These are phyloP conservation scores for Acanthisitta chloris DNA, from an alignment of 2,113 vertebrate species.

Conservation along the genomic window DNA sequence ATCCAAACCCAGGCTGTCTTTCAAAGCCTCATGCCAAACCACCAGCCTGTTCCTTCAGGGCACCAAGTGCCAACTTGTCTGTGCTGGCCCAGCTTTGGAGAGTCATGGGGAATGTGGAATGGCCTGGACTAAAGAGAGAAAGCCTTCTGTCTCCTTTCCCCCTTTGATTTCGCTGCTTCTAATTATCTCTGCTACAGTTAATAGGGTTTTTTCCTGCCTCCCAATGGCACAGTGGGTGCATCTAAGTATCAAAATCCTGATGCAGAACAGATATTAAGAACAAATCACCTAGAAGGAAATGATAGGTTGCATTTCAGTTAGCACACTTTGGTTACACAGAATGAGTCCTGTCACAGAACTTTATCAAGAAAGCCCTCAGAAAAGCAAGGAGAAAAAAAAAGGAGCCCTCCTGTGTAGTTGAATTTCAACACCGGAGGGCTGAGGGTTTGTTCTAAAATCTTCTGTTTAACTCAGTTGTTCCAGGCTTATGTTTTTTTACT, in stretches of 20 bases:
- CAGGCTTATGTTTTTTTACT: not conserved
- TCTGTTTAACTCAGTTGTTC: constrained; percentile 33
- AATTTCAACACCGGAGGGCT: not conserved
- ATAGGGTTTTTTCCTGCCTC: constrained; percentile 2
- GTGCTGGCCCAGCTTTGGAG: not conserved
- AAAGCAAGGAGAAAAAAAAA: not conserved
- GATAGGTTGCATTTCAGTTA: constrained; percentile 51
- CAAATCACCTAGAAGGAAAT: constrained; percentile 53
- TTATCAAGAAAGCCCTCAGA: not conserved
- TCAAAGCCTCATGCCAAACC: not conserved
- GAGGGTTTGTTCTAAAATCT: constrained; percentile 26
- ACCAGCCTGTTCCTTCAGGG: constrained; percentile 40
- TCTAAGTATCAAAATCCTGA: constrained; percentile 15
- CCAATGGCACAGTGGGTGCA: constrained; percentile 30
- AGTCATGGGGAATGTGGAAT: not conserved
- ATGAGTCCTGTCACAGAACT: constrained; percentile 35
- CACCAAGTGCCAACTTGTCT: not conserved
- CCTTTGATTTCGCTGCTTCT: constrained; percentile 37
- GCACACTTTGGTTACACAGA: constrained; percentile 2
- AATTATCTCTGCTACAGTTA: constrained; percentile 7
- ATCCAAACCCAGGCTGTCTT: constrained; percentile 5
- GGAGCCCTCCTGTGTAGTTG: constrained; percentile 10
- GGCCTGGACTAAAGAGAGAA: not conserved
- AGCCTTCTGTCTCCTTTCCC: constrained; percentile 44
- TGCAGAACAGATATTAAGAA: constrained; percentile 31